Base-by-base conservation (phyloP, 2,888 invertebrate species). In the Tortricodes alternella region DNA sequence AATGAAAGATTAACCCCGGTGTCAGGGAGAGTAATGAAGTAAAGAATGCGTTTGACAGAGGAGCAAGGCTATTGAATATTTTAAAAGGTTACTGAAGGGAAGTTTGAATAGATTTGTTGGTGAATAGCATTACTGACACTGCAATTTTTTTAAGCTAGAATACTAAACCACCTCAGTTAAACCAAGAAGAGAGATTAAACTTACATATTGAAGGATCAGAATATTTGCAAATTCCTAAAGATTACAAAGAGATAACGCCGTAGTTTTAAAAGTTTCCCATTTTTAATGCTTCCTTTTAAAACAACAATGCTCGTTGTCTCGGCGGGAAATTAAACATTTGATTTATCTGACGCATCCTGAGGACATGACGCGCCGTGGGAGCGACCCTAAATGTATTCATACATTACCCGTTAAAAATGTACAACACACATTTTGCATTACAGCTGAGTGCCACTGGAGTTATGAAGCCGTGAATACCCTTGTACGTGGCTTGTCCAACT, bases 281-380 rank as follows among this genome's bases (percentile, higher is more conserved):
- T 56, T 56, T 43, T 44, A 56, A 56, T 44, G 32, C 49, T 56
- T 56, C 49, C 49, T 56, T 56, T 56, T 50, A 32, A 56, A 56
- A 62, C 65, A 44, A 83, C 78, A 83, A 77, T 71, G 75, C 74
- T 66, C 71, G 72, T 81, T 80, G 79, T 83, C 78, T 76, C 76
- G 72, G 73, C 62, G 80, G 78, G 78, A 82, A 84, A 84, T 84
- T 85, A 83, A 85, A 84, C 80, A 83, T 85, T 85, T 83, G 83
- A 82, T 81, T 83, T 81, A 83, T 77, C 76, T 77, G 74, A 72
- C 71, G 75, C 78, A 80, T 83, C 80, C 80, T 78, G 65, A 73
- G 59, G 71, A 75, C 73, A 72, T 76, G 75, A 77, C 72, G 66
- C 73, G 79, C 72, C 80, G 76, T 82, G 83, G 79, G 83, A 83